Conservation (phyloP, 2,113 vertebrate genomes). For the Ahaetulla prasina region DNA sequence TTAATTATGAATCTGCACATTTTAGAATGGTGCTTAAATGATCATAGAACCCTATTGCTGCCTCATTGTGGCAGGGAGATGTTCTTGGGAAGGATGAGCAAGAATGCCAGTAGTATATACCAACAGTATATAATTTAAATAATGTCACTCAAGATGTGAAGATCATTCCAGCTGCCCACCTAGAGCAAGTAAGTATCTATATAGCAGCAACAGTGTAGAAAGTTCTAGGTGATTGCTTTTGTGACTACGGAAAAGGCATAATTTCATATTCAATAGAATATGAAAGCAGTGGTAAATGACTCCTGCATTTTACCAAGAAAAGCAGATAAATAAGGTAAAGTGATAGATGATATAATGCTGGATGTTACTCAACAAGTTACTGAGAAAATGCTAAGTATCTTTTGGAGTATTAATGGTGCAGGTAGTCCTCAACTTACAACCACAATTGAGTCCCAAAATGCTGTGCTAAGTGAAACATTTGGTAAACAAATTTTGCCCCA, state of each 20-base stretch:
- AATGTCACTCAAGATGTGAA: neutral
- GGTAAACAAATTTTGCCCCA: neutral
- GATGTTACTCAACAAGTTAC: neutral
- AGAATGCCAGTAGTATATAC: neutral
- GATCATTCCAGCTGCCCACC: neutral
- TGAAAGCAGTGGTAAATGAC: neutral
- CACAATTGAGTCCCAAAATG: neutral
- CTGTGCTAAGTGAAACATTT: neutral
- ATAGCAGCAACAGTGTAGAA: neutral
- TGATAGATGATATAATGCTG: neutral
- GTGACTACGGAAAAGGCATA: neutral
- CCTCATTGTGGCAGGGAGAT: neutral
- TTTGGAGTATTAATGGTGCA: neutral
- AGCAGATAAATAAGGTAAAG: neutral
- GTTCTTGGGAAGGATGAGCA: neutral
- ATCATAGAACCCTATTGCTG: neutral
- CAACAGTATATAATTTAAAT: neutral
- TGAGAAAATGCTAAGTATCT: neutral
- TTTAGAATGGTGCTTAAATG: neutral
- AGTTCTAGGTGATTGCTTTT: neutral
- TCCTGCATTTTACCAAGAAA: neutral
- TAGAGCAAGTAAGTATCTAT: neutral
- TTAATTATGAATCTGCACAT: neutral
- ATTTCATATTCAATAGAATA: neutral
- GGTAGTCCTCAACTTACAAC: neutral